phyloP scores from a whole-genome alignment of 2,113 vertebrate species.

The Oreochromis niloticus region DNA sequence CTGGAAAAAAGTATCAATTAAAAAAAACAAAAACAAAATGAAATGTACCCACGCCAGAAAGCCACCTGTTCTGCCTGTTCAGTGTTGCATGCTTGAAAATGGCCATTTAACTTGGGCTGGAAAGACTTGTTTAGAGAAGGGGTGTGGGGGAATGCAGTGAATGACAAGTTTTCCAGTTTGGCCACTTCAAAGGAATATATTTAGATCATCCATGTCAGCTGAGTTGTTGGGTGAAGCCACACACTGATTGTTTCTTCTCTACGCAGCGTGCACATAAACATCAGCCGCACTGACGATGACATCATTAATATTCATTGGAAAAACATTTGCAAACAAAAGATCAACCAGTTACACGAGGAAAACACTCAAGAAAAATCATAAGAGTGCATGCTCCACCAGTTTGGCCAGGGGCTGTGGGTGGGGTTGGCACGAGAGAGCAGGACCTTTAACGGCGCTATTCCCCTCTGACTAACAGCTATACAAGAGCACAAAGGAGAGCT shows the following conservation, averaged over 20 bases:
- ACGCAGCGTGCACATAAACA: not conserved
- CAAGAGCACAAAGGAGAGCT: not conserved
- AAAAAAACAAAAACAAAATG: not conserved
- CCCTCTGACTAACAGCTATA: not conserved
- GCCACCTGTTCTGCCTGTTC: not conserved
- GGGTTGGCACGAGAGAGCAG: not conserved
- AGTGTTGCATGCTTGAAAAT: not conserved
- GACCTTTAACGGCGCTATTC: not conserved
- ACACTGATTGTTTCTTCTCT: not conserved
- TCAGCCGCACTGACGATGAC: not conserved
- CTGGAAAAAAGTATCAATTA: not conserved
- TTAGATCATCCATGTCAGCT: slow-evolving; percentile 52
- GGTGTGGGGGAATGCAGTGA: not conserved
- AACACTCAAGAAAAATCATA: not conserved
- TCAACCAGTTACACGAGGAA: not conserved
- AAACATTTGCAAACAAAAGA: not conserved
- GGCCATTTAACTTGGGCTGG: slow-evolving; percentile 4
- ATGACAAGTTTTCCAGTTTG: slow-evolving; percentile 57
- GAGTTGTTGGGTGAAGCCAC: slow-evolving; percentile 19
- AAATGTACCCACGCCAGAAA: not conserved
- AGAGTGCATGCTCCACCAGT: not conserved
- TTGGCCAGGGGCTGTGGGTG: not conserved
- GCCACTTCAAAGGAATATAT: slow-evolving; percentile 45
- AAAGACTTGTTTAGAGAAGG: slow-evolving; percentile 29
- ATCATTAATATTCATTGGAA: not conserved